phyloP scores from a whole-genome alignment of 2,797 vertebrate genomes.

The Acanthurus leucopareius region DNA sequence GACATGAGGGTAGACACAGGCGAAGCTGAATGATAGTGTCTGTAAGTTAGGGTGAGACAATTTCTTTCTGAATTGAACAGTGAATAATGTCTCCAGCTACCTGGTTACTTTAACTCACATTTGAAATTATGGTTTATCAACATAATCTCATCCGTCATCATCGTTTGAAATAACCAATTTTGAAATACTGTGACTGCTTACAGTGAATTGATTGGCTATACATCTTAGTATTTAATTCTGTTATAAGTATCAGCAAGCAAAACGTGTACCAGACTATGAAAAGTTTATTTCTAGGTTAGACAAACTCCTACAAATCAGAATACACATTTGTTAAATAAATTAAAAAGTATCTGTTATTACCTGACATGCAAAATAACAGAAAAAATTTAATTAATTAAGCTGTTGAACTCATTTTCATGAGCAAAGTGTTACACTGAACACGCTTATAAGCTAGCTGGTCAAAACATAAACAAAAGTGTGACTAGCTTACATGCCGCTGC shows the following conservation, averaged over 20 bases:
- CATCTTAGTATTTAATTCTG: not conserved
- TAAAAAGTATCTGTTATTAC: not conserved
- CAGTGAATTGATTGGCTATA: not conserved
- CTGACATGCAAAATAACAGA: not conserved
- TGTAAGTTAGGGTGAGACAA: not conserved
- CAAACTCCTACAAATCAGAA: not conserved
- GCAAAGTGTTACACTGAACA: not conserved
- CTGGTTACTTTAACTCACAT: not conserved
- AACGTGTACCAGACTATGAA: not conserved
- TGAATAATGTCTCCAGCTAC: not conserved
- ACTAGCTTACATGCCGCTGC: slow-evolving; percentile 18
- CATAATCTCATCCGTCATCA: not conserved
- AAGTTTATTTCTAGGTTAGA: not conserved
- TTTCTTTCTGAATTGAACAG: not conserved
- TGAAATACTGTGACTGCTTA: not conserved
- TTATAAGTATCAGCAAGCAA: not conserved
- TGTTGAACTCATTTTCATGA: not conserved
- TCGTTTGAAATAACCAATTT: not conserved
- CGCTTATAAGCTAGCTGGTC: no score
- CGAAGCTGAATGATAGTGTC: not conserved
- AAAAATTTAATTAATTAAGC: rapidly evolving
- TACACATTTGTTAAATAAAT: not conserved
- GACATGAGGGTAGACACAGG: not conserved
- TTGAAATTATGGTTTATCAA: not conserved
- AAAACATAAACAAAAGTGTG: slow-evolving; percentile 36